Conservation (phyloP, 2,113 vertebrate genomes). For the Chionis minor region DNA sequence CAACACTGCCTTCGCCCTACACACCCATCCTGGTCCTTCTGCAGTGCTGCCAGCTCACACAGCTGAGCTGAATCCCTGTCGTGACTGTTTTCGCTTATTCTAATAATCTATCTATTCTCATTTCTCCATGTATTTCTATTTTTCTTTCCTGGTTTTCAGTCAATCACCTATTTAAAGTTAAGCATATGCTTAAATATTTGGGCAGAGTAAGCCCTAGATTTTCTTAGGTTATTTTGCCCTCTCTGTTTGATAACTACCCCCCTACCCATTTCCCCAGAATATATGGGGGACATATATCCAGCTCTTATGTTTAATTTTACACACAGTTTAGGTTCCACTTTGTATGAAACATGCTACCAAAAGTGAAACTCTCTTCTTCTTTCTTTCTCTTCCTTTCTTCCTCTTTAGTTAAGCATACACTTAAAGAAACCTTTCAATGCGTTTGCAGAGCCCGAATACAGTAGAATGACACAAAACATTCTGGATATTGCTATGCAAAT, state of each 20-base stretch:
- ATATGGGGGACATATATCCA: background rate
- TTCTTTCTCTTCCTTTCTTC: conserved; percentile 44
- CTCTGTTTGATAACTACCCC: background rate
- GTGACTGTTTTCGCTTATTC: background rate
- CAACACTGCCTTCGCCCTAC: background rate
- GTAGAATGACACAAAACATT: conserved; percentile 71
- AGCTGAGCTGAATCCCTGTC: rapidly evolving
- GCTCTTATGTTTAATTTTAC: conserved; percentile 24
- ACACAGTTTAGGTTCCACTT: conserved; percentile 43
- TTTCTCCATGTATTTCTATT: background rate
- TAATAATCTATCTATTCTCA: background rate
- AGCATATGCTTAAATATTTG: background rate
- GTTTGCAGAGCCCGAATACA: conserved; percentile 30
- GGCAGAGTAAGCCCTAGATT: background rate
- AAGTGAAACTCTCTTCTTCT: conserved; percentile 47
- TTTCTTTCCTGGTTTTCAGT: background rate
- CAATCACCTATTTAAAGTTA: background rate
- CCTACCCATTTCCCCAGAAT: background rate
- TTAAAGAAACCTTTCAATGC: conserved; percentile 69
- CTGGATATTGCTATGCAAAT: conserved; percentile 81
- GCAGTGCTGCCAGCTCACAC: background rate
- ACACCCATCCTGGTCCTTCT: background rate
- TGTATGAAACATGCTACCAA: conserved; percentile 43
- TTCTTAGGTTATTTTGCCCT: background rate
- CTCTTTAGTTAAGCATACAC: conserved; percentile 20